Evolutionary conservation across 2,888 invertebrate genomes (phyloP).

Genomic region (Prosopocoilus inquinatus): DNA sequence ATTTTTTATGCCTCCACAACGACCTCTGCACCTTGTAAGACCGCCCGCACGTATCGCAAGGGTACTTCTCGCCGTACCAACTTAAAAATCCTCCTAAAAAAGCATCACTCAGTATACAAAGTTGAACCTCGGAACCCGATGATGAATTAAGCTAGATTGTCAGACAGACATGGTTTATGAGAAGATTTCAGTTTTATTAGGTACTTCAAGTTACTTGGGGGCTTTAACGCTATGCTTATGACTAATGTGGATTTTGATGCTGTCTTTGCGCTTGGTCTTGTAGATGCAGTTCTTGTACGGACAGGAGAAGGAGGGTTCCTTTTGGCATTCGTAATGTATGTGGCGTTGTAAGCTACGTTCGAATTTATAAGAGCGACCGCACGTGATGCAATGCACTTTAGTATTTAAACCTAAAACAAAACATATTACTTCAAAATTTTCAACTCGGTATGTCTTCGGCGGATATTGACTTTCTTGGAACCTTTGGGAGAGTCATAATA

Average conservation of each 20-base stretch:
- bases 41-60: slow-evolving; percentile 19
- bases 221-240: background rate
- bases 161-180: background rate
- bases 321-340: slow-evolving; percentile 64
- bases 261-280: slow-evolving; percentile 13
- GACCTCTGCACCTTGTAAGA: slow-evolving; percentile 68
- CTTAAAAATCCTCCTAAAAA: background rate
- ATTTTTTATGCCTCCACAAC: slow-evolving; percentile 67
- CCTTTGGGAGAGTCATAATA: too few relatives aligned
- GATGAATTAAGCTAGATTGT: background rate
- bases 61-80: slow-evolving; percentile 6
- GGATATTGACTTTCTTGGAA: too few relatives aligned
- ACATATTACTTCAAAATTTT: background rate
- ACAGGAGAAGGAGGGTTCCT: slow-evolving; percentile 62
- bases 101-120: background rate
- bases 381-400: slow-evolving; percentile 58
- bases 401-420: slow-evolving; percentile 1
- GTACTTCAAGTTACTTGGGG: background rate
- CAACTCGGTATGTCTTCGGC: too few relatives aligned
- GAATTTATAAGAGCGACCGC: slow-evolving; percentile 69
- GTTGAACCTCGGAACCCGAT: background rate
- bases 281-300: slow-evolving; percentile 37
- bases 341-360: slow-evolving; percentile 70
- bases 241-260: slow-evolving; percentile 55
- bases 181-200: too few relatives aligned